These are phyloP conservation scores for Pongo abelii DNA, from an alignment of 2,113 vertebrate genomes.

Conservation along the genomic window DNA sequence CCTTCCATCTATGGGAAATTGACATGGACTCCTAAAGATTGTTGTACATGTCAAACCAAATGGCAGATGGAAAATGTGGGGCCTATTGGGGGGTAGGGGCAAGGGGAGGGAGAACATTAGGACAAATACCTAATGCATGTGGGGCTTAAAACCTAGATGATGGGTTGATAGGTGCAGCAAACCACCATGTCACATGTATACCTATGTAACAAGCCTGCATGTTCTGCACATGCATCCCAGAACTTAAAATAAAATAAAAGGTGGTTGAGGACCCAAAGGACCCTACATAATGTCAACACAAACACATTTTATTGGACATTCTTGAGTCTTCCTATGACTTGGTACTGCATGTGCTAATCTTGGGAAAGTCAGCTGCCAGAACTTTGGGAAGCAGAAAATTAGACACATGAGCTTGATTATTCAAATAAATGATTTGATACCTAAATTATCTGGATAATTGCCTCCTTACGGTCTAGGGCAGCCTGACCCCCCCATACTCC, in stretches of 20 bases:
- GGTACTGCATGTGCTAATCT: not conserved
- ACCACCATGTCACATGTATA: too few relatives aligned
- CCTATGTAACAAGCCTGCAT: too few relatives aligned
- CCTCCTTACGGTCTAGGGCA: slow-evolving; percentile 23
- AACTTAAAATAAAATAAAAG: not conserved
- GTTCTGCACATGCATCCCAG: too few relatives aligned
- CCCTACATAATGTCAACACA: not conserved
- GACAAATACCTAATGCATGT: too few relatives aligned
- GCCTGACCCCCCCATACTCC: not conserved
- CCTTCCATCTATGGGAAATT: not conserved
- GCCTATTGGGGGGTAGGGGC: too few relatives aligned
- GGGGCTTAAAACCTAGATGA: too few relatives aligned
- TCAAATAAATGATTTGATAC: slow-evolving; percentile 39
- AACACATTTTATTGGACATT: not conserved
- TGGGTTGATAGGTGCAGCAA: too few relatives aligned
- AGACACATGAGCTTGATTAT: slow-evolving; percentile 12
- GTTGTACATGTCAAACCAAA: not conserved
- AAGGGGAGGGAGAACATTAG: too few relatives aligned
- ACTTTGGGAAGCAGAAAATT: slow-evolving; percentile 29
- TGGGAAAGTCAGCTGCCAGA: not conserved
- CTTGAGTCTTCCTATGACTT: not conserved
- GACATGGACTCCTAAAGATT: not conserved
- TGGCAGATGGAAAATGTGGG: not conserved
- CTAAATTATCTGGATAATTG: slow-evolving; percentile 45
- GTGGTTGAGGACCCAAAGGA: not conserved